Percentiles rank a stretch among this genome's conserved stretches.
phyloP scores from a whole-genome alignment of 1,140 invertebrate species.

The Campodea augens region DNA sequence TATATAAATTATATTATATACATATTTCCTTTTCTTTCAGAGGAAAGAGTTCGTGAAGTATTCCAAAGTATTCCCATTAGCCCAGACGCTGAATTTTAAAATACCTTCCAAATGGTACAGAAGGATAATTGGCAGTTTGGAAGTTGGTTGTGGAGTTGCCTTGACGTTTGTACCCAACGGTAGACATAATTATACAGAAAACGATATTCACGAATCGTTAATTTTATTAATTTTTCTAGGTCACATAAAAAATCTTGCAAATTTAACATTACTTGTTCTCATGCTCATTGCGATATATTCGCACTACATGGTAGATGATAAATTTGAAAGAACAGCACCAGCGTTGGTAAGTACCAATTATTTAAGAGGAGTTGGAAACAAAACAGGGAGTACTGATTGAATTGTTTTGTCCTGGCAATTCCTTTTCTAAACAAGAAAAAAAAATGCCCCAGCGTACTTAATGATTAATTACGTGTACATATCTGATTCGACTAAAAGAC shows the following conservation, averaged over 20 bases:
- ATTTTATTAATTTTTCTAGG: constrained; percentile 31
- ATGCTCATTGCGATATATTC: constrained; percentile 82
- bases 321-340: constrained; percentile 78
- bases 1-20: too few relatives aligned
- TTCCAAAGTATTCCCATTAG: constrained; percentile 86
- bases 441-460: too few relatives aligned
- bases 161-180: constrained; percentile 74
- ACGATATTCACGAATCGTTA: not conserved
- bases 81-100: constrained; percentile 61
- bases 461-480: too few relatives aligned
- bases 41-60: constrained; percentile 92
- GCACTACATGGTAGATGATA: constrained; percentile 79
- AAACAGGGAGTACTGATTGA: too few relatives aligned
- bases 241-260: constrained; percentile 71
- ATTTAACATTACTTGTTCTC: constrained; percentile 55
- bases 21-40: constrained; percentile 54
- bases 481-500: too few relatives aligned
- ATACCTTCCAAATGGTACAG: constrained; percentile 84
- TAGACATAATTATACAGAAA: constrained; percentile 32
- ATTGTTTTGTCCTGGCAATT: too few relatives aligned
- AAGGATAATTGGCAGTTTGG: constrained; percentile 62
- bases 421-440: too few relatives aligned
- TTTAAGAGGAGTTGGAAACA: not conserved
- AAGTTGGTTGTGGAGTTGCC: constrained; percentile 73
- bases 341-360: constrained; percentile 38